These are phyloP conservation scores for Pipa parva DNA, from an alignment of 2,113 vertebrate species.

Conservation along the genomic window DNA sequence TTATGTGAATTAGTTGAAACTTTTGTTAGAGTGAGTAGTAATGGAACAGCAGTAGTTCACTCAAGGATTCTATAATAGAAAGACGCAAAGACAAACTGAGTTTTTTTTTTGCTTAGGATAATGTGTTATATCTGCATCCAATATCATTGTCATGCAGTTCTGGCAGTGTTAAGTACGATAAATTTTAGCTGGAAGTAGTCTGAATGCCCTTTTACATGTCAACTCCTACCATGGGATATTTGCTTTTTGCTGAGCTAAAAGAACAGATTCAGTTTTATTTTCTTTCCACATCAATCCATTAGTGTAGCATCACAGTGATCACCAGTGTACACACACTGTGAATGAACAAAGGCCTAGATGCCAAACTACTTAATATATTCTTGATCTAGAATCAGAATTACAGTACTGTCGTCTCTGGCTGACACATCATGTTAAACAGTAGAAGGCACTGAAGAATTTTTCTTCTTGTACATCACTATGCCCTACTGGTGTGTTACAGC, in stretches of 20 bases:
- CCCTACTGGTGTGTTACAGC: slow-evolving; percentile 4
- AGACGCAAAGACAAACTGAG: slow-evolving; percentile 20
- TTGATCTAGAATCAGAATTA: slow-evolving; percentile 46
- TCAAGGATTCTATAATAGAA: slow-evolving; percentile 23
- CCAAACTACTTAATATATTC: slow-evolving; percentile 43
- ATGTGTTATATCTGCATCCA: slow-evolving; percentile 20
- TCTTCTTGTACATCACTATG: slow-evolving; percentile 30
- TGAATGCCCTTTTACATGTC: background rate
- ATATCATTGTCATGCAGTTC: slow-evolving; percentile 5
- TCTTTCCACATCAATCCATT: slow-evolving; percentile 7
- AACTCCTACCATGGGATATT: slow-evolving; percentile 9
- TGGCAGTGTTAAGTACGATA: background rate
- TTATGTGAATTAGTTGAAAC: slow-evolving; percentile 11
- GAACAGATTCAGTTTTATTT: slow-evolving; percentile 32
- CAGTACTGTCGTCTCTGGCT: slow-evolving; percentile 43
- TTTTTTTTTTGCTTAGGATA: background rate
- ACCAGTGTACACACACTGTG: slow-evolving; percentile 23
- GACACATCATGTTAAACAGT: slow-evolving; percentile 44
- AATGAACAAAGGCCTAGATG: slow-evolving; percentile 50
- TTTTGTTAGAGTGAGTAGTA: slow-evolving; percentile 17
- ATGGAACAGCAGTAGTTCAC: slow-evolving; percentile 18
- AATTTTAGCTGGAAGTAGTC: slow-evolving; percentile 1
- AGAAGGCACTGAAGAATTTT: slow-evolving; percentile 34
- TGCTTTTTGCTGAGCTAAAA: slow-evolving; percentile 8
- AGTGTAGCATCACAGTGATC: slow-evolving; percentile 28